Evolutionary conservation across 2,113 vertebrate species (phyloP), one percentile per base, ranked within the genome.

Genomic region (Cyanistes caeruleus): DNA sequence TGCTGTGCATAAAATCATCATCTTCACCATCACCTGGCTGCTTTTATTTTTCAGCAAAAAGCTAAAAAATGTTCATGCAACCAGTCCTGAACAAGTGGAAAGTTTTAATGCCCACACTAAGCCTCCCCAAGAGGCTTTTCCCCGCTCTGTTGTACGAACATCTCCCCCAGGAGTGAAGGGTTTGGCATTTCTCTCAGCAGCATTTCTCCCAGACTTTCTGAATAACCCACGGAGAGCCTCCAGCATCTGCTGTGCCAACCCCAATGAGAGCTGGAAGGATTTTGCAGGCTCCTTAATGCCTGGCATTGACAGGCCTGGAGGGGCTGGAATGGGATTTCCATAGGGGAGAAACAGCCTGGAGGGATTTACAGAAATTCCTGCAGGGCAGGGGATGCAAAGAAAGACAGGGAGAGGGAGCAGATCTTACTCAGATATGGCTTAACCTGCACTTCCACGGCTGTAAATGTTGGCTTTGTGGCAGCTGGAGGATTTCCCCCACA

Each of bases 281-380:
- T 85, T 7, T 68, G 31, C 35, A 30, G 77, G 59, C 70, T 96
- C 62, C 10, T 88, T 85, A 79, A 85, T 62, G 79, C 91, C 35
- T 46, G 14, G 39, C 58, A 17, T 27, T 68, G 90, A 37, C 62
- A 90, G 62, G 48, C 84, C 94, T 90, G 92, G 62, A 95, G 70
- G 82, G 85, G 75, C 92, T 94, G 79, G 0, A 28, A 8, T 60
- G 58, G 70, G 52, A 93, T 95, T 95, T 90, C 87, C 79, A 44
- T 4, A 27, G 58, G 76, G 39, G 33, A 84, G 14, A 90, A 91
- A 59, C 82, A 59, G 25, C 35, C 77, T 63, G 10, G 13, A 20
- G 76, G 77, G 64, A 31, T 86, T 89, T 63, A 10, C 64, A 59
- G 37, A 6, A 35, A 24, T 49, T 46, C 86, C 69, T 78, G n/a